Base-by-base conservation (phyloP, 2,113 vertebrate species). In the Dasyprocta punctata region DNA sequence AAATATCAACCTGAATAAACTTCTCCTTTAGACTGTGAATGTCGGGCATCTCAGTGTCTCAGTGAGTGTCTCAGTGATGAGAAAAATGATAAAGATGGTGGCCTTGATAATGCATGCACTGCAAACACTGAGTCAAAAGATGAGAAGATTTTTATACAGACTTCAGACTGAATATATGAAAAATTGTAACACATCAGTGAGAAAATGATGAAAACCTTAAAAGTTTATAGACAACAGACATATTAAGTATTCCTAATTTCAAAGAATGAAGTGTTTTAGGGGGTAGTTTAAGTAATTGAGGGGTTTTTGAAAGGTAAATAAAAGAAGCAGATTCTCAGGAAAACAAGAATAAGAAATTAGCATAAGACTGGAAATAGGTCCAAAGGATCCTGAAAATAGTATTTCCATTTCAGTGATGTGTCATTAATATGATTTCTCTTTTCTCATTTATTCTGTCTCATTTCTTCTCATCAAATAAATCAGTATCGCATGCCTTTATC, bases 391-490 rank as follows among this genome's bases (percentile, higher is more conserved):
- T 80, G 67, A 52, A 6, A 65, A 12, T 28, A 47, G 14, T 52
- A 47, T 73, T 24, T 95, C 14, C 14, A 78, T 41, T n/a, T 81
- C 52, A 83, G 13, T 4, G 60, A 13, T 90, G 16, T 36, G 44
- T 41, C 47, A 30, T 58, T 89, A 54, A n/a, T 20, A 60, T 26
- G 38, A 82, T 69, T n/a, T 96, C 44, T 58, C 14, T 71, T 14
- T 22, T 71, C 41, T 92, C 78, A 5, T 60, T 89, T 92, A 89
- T 41, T 73, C 17, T 54, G 63, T 60, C 41, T 84, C 20, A 49
- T 93, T 96, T 96, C 61, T 89, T 89, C 67, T 86, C 61, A 38
- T 82, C 28, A 44, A 80, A 85, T 80, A 73, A 78, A 36, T 92
- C n/a, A 63, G 33, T 60, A n/a, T 17, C 28, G 78, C 17, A 19